Evolutionary conservation across 2,888 invertebrate genomes (phyloP), one percentile per base, ranked within the genome.

Genomic region (Diploptera punctata): DNA sequence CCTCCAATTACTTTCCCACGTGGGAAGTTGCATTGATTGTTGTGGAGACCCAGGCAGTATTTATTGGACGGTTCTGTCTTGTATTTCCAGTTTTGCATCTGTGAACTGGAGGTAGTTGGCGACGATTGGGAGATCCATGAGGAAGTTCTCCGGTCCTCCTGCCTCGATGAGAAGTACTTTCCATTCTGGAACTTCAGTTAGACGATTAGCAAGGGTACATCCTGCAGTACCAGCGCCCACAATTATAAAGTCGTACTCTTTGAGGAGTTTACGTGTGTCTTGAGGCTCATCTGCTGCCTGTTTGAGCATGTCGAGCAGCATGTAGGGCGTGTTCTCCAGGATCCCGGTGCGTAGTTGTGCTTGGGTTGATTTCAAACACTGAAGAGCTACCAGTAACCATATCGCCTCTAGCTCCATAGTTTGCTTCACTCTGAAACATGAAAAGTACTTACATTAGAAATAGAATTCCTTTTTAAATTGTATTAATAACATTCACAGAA

Each of bases 31-130:
- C 93, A 93, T 74, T 90, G 89, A 76, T 87, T 86, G 76, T 92
- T 89, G 76, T 90, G 89, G 85, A 93, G 90, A 5, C 93, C 93
- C 24, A 90, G 85, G 78, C 93, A 93, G 76, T 90, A 91, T 68
- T 84, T 87, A 54, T 87, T 85, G 16, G 92, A 93, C 0, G 94
- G 91, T 80, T 91, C 90, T 0, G 94, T 93, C 79, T 90, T 89
- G 81, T 93, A 95, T 76, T 87, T 89, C 95, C 95, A 94, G 80
- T 94, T n/a, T 93, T 57, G 91, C 88, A 52, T 88, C 85, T 4
- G 88, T 87, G 77, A 91, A 87, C 79, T 93, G 93, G 7, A 93
- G 83, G 77, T 90, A 90, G 79, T 90, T 90, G 2, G 91, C 91
- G 2, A 91, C 79, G n/a, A 92, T 83, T 0, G 93, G 93, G 31